Conservation (phyloP, 1,140 invertebrate species). For the Drosophila lini region DNA sequence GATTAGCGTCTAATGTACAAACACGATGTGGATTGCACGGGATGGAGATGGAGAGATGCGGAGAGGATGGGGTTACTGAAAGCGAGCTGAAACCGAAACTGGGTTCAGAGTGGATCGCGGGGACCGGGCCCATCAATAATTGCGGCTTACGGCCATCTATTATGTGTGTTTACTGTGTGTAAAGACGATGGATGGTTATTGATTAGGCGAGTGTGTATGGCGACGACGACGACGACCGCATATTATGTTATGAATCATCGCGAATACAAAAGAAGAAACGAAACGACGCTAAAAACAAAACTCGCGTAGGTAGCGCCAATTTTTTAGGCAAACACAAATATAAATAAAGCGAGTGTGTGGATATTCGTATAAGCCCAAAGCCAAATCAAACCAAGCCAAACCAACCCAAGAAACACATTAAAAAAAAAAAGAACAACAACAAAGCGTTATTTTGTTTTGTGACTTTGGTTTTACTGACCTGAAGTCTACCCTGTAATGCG, state of each 20-base stretch:
- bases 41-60: background rate
- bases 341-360: constrained; percentile 9
- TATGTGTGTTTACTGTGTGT: constrained; percentile 74
- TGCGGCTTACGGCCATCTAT: constrained; percentile 77
- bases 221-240: background rate
- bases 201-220: constrained; percentile 50
- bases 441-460: background rate
- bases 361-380: constrained; percentile 19
- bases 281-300: constrained; percentile 72
- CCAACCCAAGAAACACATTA: background rate
- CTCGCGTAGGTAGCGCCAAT: constrained; percentile 75
- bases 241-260: constrained; percentile 64
- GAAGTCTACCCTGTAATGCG: background rate
- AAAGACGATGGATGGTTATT: constrained; percentile 82
- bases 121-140: constrained; percentile 67
- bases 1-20: constrained; percentile 49
- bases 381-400: constrained; percentile 38
- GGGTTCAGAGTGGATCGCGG: constrained; percentile 25
- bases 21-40: constrained; percentile 27
- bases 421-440: background rate
- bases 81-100: constrained; percentile 15
- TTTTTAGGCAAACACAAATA: constrained; percentile 69
- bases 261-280: constrained; percentile 41
- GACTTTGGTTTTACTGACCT: background rate
- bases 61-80: constrained; percentile 5